A percentile compares a stretch with the other conserved stretches of the same genome.
Conservation (phyloP, 2,888 invertebrate genomes). For the Arenicola marina region DNA sequence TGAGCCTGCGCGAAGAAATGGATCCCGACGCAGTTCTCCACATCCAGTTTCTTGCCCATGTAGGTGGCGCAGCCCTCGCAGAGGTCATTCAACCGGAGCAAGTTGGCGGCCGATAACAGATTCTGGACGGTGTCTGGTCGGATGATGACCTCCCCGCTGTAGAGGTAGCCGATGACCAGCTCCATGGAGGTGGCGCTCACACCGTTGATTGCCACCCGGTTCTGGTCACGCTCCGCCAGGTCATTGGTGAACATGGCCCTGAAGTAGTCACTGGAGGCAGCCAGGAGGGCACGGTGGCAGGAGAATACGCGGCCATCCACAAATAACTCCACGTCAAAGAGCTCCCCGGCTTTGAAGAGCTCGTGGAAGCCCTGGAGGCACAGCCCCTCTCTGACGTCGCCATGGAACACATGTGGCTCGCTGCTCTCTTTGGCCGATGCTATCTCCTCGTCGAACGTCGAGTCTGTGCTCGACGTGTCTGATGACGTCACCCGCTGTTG, state of each 20-base stretch:
- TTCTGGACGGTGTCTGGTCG: conserved; percentile 76
- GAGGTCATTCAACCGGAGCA: conserved; percentile 80
- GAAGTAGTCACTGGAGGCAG: conserved; percentile 38
- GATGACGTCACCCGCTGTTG: too few species aligned
- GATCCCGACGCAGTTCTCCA: conserved; percentile 81
- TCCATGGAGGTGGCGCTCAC: conserved; percentile 78
- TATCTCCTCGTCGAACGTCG: too few species aligned
- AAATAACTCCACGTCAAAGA: conserved; percentile 46
- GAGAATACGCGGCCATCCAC: conserved; percentile 44
- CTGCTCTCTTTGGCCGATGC: too few species aligned
- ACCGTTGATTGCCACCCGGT: conserved; percentile 72
- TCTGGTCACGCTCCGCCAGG: conserved; percentile 40
- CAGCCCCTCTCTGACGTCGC: conserved; percentile 7
- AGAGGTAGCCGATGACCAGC: conserved; percentile 80
- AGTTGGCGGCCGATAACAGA: conserved; percentile 79
- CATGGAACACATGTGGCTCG: conserved; percentile 18
- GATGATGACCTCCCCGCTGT: conserved; percentile 77
- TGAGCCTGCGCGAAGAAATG: conserved; percentile 34
- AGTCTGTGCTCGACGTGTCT: too few species aligned
- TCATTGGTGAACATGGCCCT: conserved; percentile 28
- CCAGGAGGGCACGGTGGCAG: conserved; percentile 47
- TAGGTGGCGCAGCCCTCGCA: conserved; percentile 79
- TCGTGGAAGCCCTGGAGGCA: conserved; percentile 21
- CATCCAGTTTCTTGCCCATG: conserved; percentile 71
- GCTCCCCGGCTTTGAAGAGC: conserved; percentile 36